Evolutionary conservation across 1,140 invertebrate genomes (phyloP), one percentile per base, ranked within the genome.

Genomic region (Stegodyphus dumicola): DNA sequence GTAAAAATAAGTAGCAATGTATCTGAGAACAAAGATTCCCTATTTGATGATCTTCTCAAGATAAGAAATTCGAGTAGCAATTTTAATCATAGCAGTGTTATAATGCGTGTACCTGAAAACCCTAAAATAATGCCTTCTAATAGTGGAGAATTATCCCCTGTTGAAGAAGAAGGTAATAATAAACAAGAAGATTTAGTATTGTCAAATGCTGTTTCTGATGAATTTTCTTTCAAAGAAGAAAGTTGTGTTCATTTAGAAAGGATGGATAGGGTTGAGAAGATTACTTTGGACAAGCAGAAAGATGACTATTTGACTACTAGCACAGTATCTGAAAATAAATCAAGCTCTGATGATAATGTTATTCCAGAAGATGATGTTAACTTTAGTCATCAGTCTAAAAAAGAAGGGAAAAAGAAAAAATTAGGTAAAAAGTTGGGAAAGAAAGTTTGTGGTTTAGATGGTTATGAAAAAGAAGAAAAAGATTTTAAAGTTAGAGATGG

Each of bases 351-450:
- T 48, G 70, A 73, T 73, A 73, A 73, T 49, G 33, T 49, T 49
- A 53, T 9, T 51, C 18, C 33, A 49, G 49, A 15, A 48, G 71
- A 84, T 54, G 73, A 78, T 11, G 17, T 10, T 11, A 73, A 18
- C 49, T 13, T 9, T 6, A 60, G 13, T 64, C 67, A 70, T 9
- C 4, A 13, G 6, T n/a, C 69, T 11, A 87, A 83, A 78, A 87
- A 87, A 56, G 86, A 87, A 33, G 13, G 52, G 0, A 87, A 87
- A 15, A 83, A 73, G 60, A 87, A 87, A 56, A 83, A 78, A 54
- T 56, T 85, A 51, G 54, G 81, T 18, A 87, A 87, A 77, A 87
- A 83, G 13, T 65, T 81, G 6, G 79, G 69, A 1, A 86, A 83
- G 52, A 87, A 87, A 66, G 53, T 66, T 48, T n/a, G 67, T 13